Evolutionary conservation across 2,888 invertebrate species (phyloP), one percentile per base, ranked within the genome.

Genomic region (Acronicta alni): DNA sequence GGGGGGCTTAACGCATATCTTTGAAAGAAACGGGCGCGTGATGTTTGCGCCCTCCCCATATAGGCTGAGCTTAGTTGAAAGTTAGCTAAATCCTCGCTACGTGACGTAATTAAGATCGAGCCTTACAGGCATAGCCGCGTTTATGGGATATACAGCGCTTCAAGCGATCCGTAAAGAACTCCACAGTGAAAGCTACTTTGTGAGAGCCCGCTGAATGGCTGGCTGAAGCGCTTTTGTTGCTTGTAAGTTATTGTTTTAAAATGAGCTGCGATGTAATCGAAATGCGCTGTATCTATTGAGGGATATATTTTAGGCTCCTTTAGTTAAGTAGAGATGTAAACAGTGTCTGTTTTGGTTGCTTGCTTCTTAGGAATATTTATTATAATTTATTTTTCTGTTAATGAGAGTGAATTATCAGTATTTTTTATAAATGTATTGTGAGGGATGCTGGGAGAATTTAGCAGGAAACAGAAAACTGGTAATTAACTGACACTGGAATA

Each of bases 71-170:
- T 78, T 78, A 78, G 77, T 78, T 78, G 77, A 77, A 77, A 89
- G 84, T 89, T 88, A 84, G 84, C 83, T 81, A 81, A 89, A 89
- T 87, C 88, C 88, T 76, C 64, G 73, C 79, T 87, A 88, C 89
- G 89, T 89, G 89, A 89, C 82, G 82, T 88, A 88, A 88, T 89
- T 89, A 89, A 82, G 80, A 72, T 77, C 77, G 67, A 73, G 77
- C 78, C 81, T 82, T 61, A 75, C 67, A 75, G 75, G 54, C 77
- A 75, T 65, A 59, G 61, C 73, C 57, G 64, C 57, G 35, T 63
- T 63, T 72, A 57, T n/a, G n/a, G n/a, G n/a, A n/a, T 61, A 57
- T 47, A 51, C 53, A 52, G 20, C 76, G 72, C 74, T 74, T 74
- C 61, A 49, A 75, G 75, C 76, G 63, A 63, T 26, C 46, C 57